Percentiles rank a stretch among this genome's conserved stretches.
Evolutionary conservation across 2,888 invertebrate species (phyloP).

Genomic region (Eupithecia abbreviata): DNA sequence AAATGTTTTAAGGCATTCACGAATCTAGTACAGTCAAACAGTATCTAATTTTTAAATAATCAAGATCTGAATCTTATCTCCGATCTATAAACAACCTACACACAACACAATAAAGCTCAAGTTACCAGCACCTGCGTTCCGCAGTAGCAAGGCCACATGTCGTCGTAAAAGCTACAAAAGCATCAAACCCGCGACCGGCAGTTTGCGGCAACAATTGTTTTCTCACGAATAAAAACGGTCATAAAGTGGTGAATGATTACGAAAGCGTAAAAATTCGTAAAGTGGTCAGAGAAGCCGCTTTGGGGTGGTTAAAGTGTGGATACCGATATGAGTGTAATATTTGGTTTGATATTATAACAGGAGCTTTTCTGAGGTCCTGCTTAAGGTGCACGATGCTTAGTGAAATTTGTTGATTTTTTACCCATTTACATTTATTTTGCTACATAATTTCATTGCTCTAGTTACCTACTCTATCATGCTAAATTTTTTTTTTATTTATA

Average conservation of each 20-base stretch:
- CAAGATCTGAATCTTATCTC: not conserved
- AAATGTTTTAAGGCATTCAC: not conserved
- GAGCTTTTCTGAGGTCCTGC: not conserved
- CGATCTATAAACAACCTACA: not conserved
- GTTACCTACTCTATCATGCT: not conserved
- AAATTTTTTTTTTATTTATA: not conserved
- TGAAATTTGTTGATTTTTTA: too few relatives aligned
- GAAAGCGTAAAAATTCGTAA: slow-evolving; percentile 51
- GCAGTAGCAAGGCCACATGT: slow-evolving; percentile 16
- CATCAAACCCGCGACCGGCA: slow-evolving; percentile 52
- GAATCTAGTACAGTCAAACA: not conserved
- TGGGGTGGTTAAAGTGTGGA: not conserved
- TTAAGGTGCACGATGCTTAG: too few relatives aligned
- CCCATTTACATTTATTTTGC: too few relatives aligned
- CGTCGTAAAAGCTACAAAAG: slow-evolving; percentile 44
- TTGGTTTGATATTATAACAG: not conserved
- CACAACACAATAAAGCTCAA: not conserved
- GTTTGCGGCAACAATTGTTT: slow-evolving; percentile 75
- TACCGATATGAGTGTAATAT: not conserved
- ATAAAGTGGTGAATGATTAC: slow-evolving; percentile 62
- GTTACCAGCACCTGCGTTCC: slow-evolving; percentile 4
- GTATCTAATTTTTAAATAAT: not conserved
- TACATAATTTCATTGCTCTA: not conserved
- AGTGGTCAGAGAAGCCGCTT: slow-evolving; percentile 34
- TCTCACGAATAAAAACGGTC: slow-evolving; percentile 70